phyloP scores from a whole-genome alignment of 2,888 invertebrate genomes.

The Ectemnius continuus region DNA sequence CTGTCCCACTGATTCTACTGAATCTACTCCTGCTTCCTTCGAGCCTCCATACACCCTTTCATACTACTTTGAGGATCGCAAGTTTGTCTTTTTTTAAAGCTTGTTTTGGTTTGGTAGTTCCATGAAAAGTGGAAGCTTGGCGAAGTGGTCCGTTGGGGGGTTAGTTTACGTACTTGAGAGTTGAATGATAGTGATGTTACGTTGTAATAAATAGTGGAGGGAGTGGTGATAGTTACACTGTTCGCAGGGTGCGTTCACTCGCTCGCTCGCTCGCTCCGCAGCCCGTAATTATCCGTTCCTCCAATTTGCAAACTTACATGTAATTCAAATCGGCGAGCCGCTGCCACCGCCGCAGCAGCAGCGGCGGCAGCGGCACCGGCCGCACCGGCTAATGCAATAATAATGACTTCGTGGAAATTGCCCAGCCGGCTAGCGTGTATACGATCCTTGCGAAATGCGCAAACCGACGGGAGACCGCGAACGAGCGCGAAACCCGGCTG shows the following conservation, averaged over 20 bases:
- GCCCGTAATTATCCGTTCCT: constrained; percentile 60
- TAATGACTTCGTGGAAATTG: constrained; percentile 61
- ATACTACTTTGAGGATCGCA: too few species aligned
- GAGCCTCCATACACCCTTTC: too few species aligned
- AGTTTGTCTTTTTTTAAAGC: too few species aligned
- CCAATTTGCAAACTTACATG: constrained; percentile 58
- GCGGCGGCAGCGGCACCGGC: too few species aligned
- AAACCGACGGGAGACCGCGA: too few species aligned
- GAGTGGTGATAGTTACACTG: neutral
- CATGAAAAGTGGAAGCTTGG: too few species aligned
- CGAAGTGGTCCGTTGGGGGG: neutral
- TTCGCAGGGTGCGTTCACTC: constrained; percentile 25
- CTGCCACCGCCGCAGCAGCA: too few species aligned
- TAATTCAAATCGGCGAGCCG: constrained; percentile 55
- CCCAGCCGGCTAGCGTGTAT: constrained; percentile 33
- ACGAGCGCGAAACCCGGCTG: constrained; percentile 14
- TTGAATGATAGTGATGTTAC: neutral
- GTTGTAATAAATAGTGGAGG: constrained; percentile 8
- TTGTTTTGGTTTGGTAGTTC: too few species aligned
- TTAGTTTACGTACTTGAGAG: neutral
- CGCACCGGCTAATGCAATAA: constrained; percentile 59
- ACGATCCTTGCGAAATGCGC: constrained; percentile 35
- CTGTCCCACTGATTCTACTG: too few species aligned
- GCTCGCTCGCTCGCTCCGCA: constrained; percentile 25
- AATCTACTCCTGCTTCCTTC: too few species aligned